Base-by-base conservation (phyloP, 2,113 vertebrate genomes). In the Heterocephalus glaber region DNA sequence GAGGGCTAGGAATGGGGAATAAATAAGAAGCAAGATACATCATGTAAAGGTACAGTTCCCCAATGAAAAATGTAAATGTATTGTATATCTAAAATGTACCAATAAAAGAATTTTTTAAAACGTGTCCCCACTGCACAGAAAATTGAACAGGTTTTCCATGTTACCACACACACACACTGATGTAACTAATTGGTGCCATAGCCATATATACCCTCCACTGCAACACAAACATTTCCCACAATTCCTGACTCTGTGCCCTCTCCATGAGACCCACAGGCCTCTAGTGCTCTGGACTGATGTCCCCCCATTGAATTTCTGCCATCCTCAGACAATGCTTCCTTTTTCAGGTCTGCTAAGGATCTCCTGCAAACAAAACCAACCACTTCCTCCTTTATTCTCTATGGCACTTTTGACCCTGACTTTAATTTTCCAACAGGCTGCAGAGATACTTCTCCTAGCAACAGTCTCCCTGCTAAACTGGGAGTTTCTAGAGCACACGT, bases 251-350 rank as follows among this genome's bases (percentile, higher is more conserved):
- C 47, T 30, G 12, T 28, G 11, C 70, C 77, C 90, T 89, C 90
- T 83, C 61, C 26, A 12, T 20, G 79, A 41, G 58, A 82, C 52
- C 28, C 56, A 20, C 38, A 79, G 89, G 61, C 24, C 54, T 77
- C 61, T 17, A 52, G 1, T 54, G 26, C 61, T 87, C 74, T 91
- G 93, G 92, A 19, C 52, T 96, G 56, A 95, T 80, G 90, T 94
- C 79, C 58, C 81, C 2, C 33, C 68, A 56, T 60, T 91, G 91
- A 92, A 86, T 93, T 93, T 87, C 82, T 65, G 49, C 86, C 49
- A 52, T 94, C 79, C 65, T 86, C 84, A 74, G 14, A 63, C 49
- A 58, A 20, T 0, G 8, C 24, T 84, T 96, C 44, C 56, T 90
- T 49, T n/a, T 16, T 56, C 28, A 35, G 30, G 7, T 61, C n/a